Conservation (phyloP, 1,140 invertebrate species). For the Cryptotermes secundus region DNA sequence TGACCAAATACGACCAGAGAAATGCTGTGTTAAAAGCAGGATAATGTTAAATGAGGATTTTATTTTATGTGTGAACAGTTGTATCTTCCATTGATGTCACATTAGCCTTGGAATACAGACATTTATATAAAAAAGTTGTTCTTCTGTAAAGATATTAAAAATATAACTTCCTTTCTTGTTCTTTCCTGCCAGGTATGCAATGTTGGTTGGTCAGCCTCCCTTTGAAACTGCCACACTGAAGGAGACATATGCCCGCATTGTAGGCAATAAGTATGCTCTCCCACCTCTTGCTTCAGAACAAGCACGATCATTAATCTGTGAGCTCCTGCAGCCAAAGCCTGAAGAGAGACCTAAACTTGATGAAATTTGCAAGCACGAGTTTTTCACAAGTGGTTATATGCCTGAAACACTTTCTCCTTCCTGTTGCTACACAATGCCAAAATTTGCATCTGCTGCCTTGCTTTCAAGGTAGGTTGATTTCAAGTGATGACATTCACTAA, state of each 20-base stretch:
- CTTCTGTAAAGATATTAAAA: not conserved
- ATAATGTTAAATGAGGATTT: not conserved
- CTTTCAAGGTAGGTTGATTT: not conserved
- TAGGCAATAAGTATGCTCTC: conserved; percentile 64
- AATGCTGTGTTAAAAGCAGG: no score
- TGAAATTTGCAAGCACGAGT: conserved; percentile 59
- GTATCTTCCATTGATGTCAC: no score
- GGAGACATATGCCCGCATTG: conserved; percentile 66
- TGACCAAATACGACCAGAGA: no score
- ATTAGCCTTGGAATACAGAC: no score
- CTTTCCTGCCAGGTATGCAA: conserved; percentile 54
- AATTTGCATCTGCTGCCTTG: conserved; percentile 11
- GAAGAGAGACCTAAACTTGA: conserved; percentile 57
- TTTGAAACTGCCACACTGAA: conserved; percentile 62
- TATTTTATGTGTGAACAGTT: not conserved
- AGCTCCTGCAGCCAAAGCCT: conserved; percentile 60
- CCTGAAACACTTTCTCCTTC: conserved; percentile 44
- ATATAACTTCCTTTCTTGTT: conserved; percentile 3
- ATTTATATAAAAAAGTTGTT: no score
- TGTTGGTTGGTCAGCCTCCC: conserved; percentile 68
- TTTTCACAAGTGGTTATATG: conserved; percentile 54
- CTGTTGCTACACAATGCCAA: conserved; percentile 44
- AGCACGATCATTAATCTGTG: conserved; percentile 58
- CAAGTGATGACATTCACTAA: no score
- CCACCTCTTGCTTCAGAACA: conserved; percentile 53